Evolutionary conservation across 2,113 vertebrate genomes (phyloP).

Genomic region (Zosterops hypoxanthus): DNA sequence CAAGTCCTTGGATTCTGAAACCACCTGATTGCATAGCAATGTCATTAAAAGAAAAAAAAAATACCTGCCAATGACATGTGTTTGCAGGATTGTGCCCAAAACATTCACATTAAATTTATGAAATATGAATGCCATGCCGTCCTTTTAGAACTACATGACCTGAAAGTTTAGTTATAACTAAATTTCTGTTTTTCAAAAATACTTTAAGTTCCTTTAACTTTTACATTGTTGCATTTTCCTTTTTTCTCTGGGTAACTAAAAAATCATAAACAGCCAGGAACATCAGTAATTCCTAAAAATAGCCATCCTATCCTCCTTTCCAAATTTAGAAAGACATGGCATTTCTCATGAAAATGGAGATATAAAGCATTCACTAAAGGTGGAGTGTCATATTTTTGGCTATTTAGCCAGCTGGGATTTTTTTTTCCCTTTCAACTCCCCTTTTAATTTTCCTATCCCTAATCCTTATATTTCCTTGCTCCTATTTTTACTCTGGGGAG

Average conservation of each 20-base stretch:
- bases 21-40: background rate
- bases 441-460: background rate
- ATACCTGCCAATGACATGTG: fast-evolving
- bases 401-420: background rate
- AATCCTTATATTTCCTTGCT: background rate
- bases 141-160: background rate
- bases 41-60: background rate
- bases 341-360: slow-evolving; percentile 20
- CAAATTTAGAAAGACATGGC: slow-evolving; percentile 11
- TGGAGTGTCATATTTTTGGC: background rate
- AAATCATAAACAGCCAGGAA: background rate
- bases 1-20: background rate
- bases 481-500: background rate
- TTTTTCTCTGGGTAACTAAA: background rate
- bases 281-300: slow-evolving; percentile 40
- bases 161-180: background rate
- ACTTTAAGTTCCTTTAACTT: background rate
- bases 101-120: background rate
- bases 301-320: background rate
- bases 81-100: background rate
- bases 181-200: background rate
- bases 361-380: slow-evolving; percentile 31
- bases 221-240: background rate
- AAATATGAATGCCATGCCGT: background rate
- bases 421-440: background rate